phyloP scores from a whole-genome alignment of 2,888 invertebrate species.

The Tipula unca region DNA sequence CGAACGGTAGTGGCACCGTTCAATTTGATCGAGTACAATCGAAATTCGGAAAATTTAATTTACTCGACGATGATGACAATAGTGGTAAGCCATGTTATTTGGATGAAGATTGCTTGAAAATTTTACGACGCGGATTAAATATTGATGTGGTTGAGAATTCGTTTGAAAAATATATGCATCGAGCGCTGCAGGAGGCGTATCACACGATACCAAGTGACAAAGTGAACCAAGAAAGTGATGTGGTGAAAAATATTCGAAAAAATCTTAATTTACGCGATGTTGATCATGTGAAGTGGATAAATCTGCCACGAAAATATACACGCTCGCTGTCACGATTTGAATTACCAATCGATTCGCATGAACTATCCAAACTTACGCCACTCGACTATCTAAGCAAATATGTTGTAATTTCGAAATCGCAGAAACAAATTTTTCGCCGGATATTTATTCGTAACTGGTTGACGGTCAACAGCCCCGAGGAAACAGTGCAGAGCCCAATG shows the following conservation, averaged over 20 bases:
- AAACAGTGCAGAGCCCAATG: background rate
- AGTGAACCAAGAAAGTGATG: slow-evolving; percentile 21
- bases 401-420: slow-evolving; percentile 51
- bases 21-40: slow-evolving; percentile 33
- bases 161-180: slow-evolving; percentile 37
- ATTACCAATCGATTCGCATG: slow-evolving; percentile 57
- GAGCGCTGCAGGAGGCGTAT: slow-evolving; percentile 37
- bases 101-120: slow-evolving; percentile 38
- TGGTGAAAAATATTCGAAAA: slow-evolving; percentile 26
- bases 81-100: slow-evolving; percentile 33
- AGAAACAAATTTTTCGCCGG: slow-evolving; percentile 45
- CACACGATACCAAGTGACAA: slow-evolving; percentile 33
- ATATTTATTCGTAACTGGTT: background rate
- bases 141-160: slow-evolving; percentile 39
- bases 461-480: background rate
- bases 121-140: slow-evolving; percentile 37
- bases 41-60: slow-evolving; percentile 32
- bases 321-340: slow-evolving; percentile 66
- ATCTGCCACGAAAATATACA: slow-evolving; percentile 65
- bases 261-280: slow-evolving; percentile 45
- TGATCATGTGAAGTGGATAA: slow-evolving; percentile 52
- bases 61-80: background rate
- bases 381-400: slow-evolving; percentile 62
- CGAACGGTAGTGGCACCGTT: slow-evolving; percentile 39
- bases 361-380: slow-evolving; percentile 52